phyloP scores from a whole-genome alignment of 2,888 invertebrate genomes.

The Coleophora deauratella region DNA sequence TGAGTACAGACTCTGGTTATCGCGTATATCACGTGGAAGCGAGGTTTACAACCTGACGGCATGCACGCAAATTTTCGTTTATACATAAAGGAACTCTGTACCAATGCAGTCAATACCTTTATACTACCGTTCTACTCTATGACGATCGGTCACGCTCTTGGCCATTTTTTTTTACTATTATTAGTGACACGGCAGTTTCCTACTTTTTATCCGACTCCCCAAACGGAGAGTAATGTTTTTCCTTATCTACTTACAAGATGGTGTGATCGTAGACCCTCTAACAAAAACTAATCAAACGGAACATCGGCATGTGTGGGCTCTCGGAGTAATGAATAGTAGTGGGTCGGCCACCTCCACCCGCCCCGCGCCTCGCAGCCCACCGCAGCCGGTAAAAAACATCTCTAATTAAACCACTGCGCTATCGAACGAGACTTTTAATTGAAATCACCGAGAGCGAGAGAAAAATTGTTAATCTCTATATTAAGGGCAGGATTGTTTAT shows the following conservation, averaged over 20 bases:
- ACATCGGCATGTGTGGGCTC: slow-evolving; percentile 52
- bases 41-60: too few relatives aligned
- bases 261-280: slow-evolving; percentile 35
- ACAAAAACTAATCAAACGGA: slow-evolving; percentile 65
- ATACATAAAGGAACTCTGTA: too few relatives aligned
- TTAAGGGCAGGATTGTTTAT: not conserved
- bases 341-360: slow-evolving; percentile 25
- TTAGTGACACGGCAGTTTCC: too few relatives aligned
- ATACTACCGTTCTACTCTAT: too few relatives aligned
- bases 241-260: slow-evolving; percentile 16
- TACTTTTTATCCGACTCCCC: too few relatives aligned
- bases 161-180: too few relatives aligned
- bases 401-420: slow-evolving; percentile 50
- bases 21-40: too few relatives aligned
- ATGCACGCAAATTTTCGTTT: too few relatives aligned
- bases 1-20: too few relatives aligned
- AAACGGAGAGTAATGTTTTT: too few relatives aligned
- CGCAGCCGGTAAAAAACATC: slow-evolving; percentile 38
- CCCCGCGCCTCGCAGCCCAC: slow-evolving; percentile 18
- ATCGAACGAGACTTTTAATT: slow-evolving; percentile 38
- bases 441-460: slow-evolving; percentile 27
- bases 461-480: slow-evolving; percentile 1
- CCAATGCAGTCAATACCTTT: too few relatives aligned
- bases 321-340: slow-evolving; percentile 53
- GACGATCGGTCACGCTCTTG: too few relatives aligned